Percentiles rank a stretch among this genome's conserved stretches.
Evolutionary conservation across 2,888 invertebrate genomes (phyloP).

Genomic region (Papilio protenor): DNA sequence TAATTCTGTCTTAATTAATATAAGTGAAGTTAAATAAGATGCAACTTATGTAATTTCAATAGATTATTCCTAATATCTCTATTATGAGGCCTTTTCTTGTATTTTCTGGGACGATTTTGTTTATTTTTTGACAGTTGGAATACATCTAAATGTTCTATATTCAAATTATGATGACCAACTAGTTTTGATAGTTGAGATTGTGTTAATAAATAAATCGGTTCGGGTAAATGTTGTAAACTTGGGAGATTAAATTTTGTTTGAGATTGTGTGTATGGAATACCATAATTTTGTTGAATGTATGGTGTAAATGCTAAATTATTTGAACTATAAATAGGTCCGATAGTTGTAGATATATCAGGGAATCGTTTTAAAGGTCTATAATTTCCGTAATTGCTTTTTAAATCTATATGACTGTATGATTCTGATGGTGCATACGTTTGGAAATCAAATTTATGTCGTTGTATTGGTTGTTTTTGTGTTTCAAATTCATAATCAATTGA

Average conservation of each 20-base stretch:
- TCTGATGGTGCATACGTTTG: constrained; percentile 54
- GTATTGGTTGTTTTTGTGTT: constrained; percentile 48
- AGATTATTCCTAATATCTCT: constrained; percentile 60
- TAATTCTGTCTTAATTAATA: neutral
- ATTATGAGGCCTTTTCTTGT: constrained; percentile 59
- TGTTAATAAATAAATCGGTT: constrained; percentile 75
- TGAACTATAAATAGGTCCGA: constrained; percentile 29
- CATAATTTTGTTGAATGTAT: constrained; percentile 43
- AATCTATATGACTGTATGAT: constrained; percentile 52
- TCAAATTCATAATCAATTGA: constrained; percentile 58
- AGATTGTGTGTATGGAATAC: constrained; percentile 39
- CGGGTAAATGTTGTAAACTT: constrained; percentile 52
- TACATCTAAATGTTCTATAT: constrained; percentile 73
- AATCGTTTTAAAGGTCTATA: constrained; percentile 51
- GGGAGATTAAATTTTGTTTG: constrained; percentile 48
- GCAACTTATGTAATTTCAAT: constrained; percentile 58
- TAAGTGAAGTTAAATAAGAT: constrained; percentile 50
- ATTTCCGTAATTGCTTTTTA: constrained; percentile 55
- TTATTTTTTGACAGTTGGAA: constrained; percentile 62
- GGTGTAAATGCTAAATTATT: constrained; percentile 21
- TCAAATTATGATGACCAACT: constrained; percentile 69
- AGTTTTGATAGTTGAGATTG: constrained; percentile 70
- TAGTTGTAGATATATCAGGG: constrained; percentile 38
- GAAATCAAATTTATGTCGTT: constrained; percentile 43
- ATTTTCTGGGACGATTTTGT: constrained; percentile 57